These are phyloP conservation scores for Pontoporia blainvillei DNA, from an alignment of 2,113 vertebrate species.

Conservation along the genomic window DNA sequence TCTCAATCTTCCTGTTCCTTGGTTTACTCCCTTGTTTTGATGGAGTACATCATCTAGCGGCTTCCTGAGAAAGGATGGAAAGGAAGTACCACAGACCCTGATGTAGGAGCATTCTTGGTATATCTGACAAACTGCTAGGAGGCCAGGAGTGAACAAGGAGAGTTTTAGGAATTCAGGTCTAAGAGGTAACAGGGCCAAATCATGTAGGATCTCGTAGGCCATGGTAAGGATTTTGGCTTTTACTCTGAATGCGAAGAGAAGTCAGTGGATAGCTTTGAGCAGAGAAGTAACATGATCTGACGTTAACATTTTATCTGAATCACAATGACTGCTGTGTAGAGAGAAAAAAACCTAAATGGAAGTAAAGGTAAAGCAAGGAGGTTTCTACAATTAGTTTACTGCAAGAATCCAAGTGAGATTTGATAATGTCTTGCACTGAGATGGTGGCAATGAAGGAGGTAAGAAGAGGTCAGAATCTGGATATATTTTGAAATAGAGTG, in stretches of 20 bases:
- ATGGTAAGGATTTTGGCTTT: background rate
- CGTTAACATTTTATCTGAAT: background rate
- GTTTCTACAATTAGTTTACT: background rate
- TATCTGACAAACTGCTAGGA: background rate
- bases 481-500: background rate
- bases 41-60: background rate
- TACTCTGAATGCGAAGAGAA: background rate
- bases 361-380: background rate
- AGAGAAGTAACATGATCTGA: background rate
- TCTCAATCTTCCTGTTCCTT: background rate
- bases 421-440: background rate
- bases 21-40: background rate
- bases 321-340: background rate
- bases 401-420: background rate
- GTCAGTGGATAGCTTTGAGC: background rate
- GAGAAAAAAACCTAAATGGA: background rate
- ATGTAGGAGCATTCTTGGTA: background rate
- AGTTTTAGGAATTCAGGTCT: background rate
- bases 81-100: background rate
- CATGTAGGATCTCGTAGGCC: background rate
- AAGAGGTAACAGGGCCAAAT: background rate
- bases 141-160: background rate
- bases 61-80: background rate
- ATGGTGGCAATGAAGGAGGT: background rate
- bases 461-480: background rate